A percentile compares a stretch with the other conserved stretches of the same genome.
Conservation (phyloP, 2,888 invertebrate species). For the Lasioglossum calceatum region DNA sequence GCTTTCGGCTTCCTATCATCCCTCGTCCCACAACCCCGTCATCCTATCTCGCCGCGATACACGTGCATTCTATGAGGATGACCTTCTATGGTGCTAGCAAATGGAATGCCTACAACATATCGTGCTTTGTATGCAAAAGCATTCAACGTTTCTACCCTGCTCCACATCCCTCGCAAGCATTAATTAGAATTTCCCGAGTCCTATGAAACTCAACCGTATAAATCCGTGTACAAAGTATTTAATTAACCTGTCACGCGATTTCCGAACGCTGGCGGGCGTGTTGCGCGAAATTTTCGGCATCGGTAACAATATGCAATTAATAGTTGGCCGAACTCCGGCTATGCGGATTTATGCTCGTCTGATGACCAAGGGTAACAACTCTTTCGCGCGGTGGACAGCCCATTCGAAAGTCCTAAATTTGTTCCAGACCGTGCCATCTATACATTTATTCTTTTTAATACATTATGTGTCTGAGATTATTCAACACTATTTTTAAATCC, state of each 20-base stretch:
- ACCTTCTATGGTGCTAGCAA: constrained; percentile 61
- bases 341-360: neutral
- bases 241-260: constrained; percentile 68
- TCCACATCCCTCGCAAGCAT: constrained; percentile 47
- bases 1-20: constrained; percentile 17
- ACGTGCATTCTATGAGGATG: constrained; percentile 51
- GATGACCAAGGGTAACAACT: neutral
- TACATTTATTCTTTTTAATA: neutral
- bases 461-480: neutral
- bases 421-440: neutral
- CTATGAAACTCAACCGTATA: constrained; percentile 56
- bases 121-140: constrained; percentile 52
- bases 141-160: constrained; percentile 45
- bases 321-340: neutral
- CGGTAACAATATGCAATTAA: constrained; percentile 40
- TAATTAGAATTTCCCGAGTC: constrained; percentile 66
- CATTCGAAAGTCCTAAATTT: neutral
- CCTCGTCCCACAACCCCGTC: constrained; percentile 15
- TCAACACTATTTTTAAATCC: neutral
- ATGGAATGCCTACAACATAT: constrained; percentile 51
- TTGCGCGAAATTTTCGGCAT: constrained; percentile 37
- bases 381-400: neutral
- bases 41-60: constrained; percentile 31
- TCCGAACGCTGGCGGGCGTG: constrained; percentile 22
- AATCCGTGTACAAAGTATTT: constrained; percentile 68